Conservation (phyloP, 2,888 invertebrate genomes). For the Apamea epomidion region DNA sequence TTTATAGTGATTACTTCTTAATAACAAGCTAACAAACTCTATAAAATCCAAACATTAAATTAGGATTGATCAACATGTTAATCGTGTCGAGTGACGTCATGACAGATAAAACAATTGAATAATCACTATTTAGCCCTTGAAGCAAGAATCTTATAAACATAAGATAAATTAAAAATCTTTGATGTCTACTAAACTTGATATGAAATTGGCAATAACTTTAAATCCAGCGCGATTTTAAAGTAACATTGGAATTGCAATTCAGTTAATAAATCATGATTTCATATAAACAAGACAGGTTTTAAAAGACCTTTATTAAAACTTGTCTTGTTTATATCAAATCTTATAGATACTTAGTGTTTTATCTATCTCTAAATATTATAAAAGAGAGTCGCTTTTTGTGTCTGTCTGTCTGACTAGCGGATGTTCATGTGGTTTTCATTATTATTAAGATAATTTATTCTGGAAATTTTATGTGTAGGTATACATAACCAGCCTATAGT, state of each 20-base stretch:
- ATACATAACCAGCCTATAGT: neutral
- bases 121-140: conserved; percentile 12
- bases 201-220: conserved; percentile 26
- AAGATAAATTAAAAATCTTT: conserved; percentile 31
- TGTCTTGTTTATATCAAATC: no score
- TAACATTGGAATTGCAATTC: conserved; percentile 17
- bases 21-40: conserved; percentile 24
- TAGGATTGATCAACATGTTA: conserved; percentile 23
- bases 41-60: conserved; percentile 28
- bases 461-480: neutral
- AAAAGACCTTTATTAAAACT: neutral
- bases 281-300: conserved; percentile 12
- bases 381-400: neutral
- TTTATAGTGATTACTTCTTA: conserved; percentile 26
- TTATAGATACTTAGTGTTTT: conserved; percentile 9
- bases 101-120: conserved; percentile 32
- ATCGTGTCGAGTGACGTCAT: conserved; percentile 10
- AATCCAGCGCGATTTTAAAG: conserved; percentile 1
- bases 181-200: conserved; percentile 29
- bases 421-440: neutral
- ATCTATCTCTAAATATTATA: neutral
- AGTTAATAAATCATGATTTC: neutral
- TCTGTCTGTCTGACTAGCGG: neutral
- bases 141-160: conserved; percentile 12
- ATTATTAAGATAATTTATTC: neutral